These are phyloP conservation scores for Plebejus melissa DNA, from an alignment of 2,888 invertebrate genomes.

Conservation along the genomic window DNA sequence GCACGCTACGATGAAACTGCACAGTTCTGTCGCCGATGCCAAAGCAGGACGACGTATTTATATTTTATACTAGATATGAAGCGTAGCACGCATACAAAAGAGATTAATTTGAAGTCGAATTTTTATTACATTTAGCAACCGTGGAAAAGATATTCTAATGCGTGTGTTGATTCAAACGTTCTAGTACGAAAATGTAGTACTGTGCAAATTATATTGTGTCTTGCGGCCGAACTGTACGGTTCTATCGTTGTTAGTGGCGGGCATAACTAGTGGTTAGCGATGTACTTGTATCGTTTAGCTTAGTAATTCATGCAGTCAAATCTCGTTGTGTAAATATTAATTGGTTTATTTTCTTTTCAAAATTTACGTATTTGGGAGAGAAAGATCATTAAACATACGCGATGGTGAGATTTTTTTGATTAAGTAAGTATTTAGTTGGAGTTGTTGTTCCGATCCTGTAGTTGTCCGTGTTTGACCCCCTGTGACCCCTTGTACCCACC, in stretches of 20 bases:
- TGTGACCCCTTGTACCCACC: not conserved
- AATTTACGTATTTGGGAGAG: conserved; percentile 51
- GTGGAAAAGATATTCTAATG: not conserved
- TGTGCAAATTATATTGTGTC: not conserved
- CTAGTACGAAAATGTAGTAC: not conserved
- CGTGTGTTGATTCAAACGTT: not conserved
- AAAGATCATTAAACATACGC: conserved; percentile 54
- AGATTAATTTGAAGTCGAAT: not conserved
- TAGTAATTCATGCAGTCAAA: conserved; percentile 78
- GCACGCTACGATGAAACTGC: not conserved
- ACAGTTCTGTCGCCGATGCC: not conserved
- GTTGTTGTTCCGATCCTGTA: conserved; percentile 61
- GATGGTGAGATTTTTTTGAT: conserved; percentile 35
- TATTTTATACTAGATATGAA: not conserved
- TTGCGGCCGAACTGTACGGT: not conserved
- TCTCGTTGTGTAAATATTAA: conserved; percentile 79
- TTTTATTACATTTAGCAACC: not conserved
- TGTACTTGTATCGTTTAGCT: conserved; percentile 46
- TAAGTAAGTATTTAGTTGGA: conserved; percentile 60
- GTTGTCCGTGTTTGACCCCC: conserved; percentile 46
- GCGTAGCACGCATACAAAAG: not conserved
- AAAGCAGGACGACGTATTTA: not conserved
- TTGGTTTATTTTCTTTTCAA: conserved; percentile 43
- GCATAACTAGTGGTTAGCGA: conserved; percentile 34
- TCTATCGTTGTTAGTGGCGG: not conserved